phyloP scores from a whole-genome alignment of 1,140 invertebrate genomes.

The Camponotus vicinus region DNA sequence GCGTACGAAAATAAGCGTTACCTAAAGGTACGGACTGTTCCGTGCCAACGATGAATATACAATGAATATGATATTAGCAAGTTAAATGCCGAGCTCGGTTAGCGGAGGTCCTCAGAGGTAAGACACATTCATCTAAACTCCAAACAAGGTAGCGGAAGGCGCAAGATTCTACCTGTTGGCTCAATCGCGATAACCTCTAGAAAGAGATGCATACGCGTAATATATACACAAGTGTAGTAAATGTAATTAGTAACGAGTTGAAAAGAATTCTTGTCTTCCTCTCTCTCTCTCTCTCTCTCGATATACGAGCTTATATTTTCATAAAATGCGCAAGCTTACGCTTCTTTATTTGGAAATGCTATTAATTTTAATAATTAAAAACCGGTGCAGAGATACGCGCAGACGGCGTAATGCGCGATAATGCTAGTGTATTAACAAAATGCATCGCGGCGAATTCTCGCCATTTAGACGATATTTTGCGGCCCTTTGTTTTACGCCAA shows the following conservation, averaged over 20 bases:
- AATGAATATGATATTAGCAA: conserved; percentile 80
- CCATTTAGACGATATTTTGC: conserved; percentile 39
- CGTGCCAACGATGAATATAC: conserved; percentile 77
- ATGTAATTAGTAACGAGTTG: neutral
- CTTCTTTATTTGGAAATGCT: neutral
- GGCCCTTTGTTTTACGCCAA: conserved; percentile 35
- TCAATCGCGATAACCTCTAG: conserved; percentile 22
- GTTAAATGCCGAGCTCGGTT: conserved; percentile 73
- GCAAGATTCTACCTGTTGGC: conserved; percentile 70
- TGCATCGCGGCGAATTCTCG: conserved; percentile 44
- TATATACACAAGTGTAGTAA: neutral
- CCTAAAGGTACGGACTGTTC: conserved; percentile 26
- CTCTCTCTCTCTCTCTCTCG: too few species aligned
- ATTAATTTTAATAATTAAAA: conserved; percentile 34
- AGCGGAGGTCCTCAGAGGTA: conserved; percentile 54
- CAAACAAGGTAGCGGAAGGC: conserved; percentile 62
- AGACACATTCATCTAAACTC: conserved; percentile 71
- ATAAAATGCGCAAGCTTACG: neutral
- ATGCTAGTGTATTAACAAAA: conserved; percentile 52
- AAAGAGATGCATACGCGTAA: neutral
- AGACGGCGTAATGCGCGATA: conserved; percentile 38
- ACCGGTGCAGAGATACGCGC: conserved; percentile 19
- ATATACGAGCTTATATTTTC: neutral
- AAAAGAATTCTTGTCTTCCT: neutral
- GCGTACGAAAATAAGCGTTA: conserved; percentile 45